phyloP scores from a whole-genome alignment of 2,888 invertebrate species.

The Diarsia mendica region DNA sequence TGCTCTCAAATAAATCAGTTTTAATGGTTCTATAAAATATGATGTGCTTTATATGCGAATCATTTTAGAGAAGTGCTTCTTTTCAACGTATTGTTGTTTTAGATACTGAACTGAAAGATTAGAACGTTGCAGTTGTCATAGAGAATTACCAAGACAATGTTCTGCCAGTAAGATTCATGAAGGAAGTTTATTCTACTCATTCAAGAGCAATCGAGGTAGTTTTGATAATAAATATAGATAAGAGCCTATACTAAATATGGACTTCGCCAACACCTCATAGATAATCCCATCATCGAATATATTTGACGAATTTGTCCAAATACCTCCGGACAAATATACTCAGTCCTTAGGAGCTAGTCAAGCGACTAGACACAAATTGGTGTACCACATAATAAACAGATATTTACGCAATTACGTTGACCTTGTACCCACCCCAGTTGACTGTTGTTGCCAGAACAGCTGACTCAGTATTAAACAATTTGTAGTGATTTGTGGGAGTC shows the following conservation, averaged over 20 bases:
- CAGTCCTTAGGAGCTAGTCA: slow-evolving; percentile 34
- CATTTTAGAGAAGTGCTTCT: not conserved
- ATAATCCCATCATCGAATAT: slow-evolving; percentile 1
- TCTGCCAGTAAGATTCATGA: not conserved
- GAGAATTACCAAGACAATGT: not conserved
- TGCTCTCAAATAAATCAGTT: slow-evolving; percentile 47
- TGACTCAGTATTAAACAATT: slow-evolving; percentile 54
- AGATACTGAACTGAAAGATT: not conserved
- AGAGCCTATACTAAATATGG: not conserved
- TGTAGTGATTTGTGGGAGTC: slow-evolving; percentile 46
- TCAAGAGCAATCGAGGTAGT: not conserved
- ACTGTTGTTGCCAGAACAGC: slow-evolving; percentile 53
- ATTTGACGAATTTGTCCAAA: not conserved
- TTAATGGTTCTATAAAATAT: slow-evolving; percentile 44
- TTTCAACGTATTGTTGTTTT: not conserved
- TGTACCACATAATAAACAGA: slow-evolving; percentile 53
- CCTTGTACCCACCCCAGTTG: slow-evolving; percentile 58
- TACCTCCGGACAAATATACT: slow-evolving; percentile 20
- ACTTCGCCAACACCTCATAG: not conserved
- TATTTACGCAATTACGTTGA: slow-evolving; percentile 59
- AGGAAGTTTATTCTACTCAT: not conserved
- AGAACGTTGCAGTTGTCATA: not conserved
- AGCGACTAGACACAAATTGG: slow-evolving; percentile 65
- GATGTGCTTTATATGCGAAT: slow-evolving; percentile 25
- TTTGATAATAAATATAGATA: not conserved